phyloP scores from a whole-genome alignment of 2,888 invertebrate species.

The Saturnia pavonia region DNA sequence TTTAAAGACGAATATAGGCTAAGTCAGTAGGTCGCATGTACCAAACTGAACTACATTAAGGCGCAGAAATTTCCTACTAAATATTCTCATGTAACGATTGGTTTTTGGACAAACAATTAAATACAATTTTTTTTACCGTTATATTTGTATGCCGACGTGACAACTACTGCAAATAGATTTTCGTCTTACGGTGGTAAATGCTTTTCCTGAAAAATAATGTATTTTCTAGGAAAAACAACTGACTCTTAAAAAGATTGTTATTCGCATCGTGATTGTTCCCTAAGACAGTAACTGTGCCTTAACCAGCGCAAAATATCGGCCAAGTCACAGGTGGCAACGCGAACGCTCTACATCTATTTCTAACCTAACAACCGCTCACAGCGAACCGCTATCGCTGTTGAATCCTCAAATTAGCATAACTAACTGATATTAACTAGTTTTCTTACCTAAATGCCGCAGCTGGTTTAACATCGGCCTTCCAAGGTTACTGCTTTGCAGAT shows the following conservation, averaged over 20 bases:
- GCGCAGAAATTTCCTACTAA: neutral
- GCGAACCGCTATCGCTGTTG: slow-evolving; percentile 12
- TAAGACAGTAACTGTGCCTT: slow-evolving; percentile 11
- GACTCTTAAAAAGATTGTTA: neutral
- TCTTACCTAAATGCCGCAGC: neutral
- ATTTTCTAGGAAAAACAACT: neutral
- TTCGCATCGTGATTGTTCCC: neutral
- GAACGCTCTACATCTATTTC: slow-evolving; percentile 38
- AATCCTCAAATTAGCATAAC: slow-evolving; percentile 17
- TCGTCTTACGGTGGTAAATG: neutral
- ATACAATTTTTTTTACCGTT: neutral
- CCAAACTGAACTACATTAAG: slow-evolving; percentile 29
- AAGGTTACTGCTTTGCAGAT: neutral
- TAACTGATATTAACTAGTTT: slow-evolving; percentile 10
- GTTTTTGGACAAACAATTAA: neutral
- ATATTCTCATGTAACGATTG: neutral
- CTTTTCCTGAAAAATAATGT: neutral
- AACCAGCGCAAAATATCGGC: slow-evolving; percentile 46
- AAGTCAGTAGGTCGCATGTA: slow-evolving; percentile 61
- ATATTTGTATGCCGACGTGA: no score
- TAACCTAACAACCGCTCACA: slow-evolving; percentile 26
- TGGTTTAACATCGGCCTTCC: neutral
- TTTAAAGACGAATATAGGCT: slow-evolving; percentile 59
- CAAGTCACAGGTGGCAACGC: slow-evolving; percentile 58
- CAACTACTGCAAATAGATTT: no score